Base-by-base conservation (phyloP, 2,113 vertebrate species). In the Tragelaphus scriptus region DNA sequence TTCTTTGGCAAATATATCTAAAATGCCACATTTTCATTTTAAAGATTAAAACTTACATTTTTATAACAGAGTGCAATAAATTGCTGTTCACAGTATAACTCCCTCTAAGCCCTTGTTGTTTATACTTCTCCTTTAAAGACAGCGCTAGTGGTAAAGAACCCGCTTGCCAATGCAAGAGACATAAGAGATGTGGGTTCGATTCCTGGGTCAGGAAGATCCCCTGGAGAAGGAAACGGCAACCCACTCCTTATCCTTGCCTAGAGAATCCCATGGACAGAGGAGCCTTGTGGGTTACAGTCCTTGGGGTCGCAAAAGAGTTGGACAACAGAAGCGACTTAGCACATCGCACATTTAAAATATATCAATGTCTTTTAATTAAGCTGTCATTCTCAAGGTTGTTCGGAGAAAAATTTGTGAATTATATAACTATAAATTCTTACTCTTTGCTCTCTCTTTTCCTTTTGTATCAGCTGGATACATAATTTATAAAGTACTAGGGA, bases 401-500 rank as follows among this genome's bases (percentile, higher is more conserved):
- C 75, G 28, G 13, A 68, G 56, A 53, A 85, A 84, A 84, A 68
- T 79, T 47, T 65, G 44, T 49, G n/a, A 92, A 81, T 97, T 90
- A 99, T 15, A 13, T 11, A 97, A 98, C 98, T 85, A 94, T 98
- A 98, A 99, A 99, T 91, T 99, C 99, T 49, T 99, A 89, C 44
- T 3, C 51, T 89, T 88, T 49, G 17, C 3, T 61, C 26, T 80
- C 19, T 65, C 26, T 15, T 61, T 77, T 84, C 11, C 8, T 56
- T 97, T 79, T 80, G 21, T 1, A 53, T 32, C 51, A 32, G 4
- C 32, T 30, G 15, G 2, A 65, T 53, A 9, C 2, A 93, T 19
- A 84, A 71, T 81, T 65, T 68, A 30, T 44, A 21, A 88, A 63
- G 19, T 28, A 21, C 32, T 53, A 47, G 59, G 30, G 6, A 71